These are phyloP conservation scores for Perccottus glenii DNA, from an alignment of 2,113 vertebrate species.

Conservation along the genomic window DNA sequence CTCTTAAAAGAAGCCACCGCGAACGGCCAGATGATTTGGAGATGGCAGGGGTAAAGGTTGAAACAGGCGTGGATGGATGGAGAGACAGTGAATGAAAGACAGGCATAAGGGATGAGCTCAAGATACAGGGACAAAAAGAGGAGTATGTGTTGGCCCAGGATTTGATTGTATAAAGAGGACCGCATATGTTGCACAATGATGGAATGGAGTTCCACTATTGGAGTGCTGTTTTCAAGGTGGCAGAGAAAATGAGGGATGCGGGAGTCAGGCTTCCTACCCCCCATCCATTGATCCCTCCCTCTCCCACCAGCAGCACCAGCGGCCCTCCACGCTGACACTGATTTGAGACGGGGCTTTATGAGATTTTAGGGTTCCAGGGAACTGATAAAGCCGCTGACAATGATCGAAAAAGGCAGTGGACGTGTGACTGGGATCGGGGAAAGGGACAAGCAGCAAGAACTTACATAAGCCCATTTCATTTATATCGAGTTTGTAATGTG, in stretches of 20 bases:
- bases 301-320: slow-evolving; percentile 15
- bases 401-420: slow-evolving; percentile 53
- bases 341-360: slow-evolving; percentile 47
- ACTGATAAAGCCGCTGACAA: slow-evolving; percentile 53
- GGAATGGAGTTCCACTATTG: slow-evolving; percentile 54
- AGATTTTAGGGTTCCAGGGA: slow-evolving; percentile 46
- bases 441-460: slow-evolving; percentile 54
- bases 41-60: slow-evolving; percentile 59
- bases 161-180: slow-evolving; percentile 44
- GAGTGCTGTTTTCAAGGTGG: slow-evolving; percentile 77
- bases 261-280: slow-evolving; percentile 33
- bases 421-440: slow-evolving; percentile 31
- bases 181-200: slow-evolving; percentile 63
- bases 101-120: slow-evolving; percentile 23
- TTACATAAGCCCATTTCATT: slow-evolving; percentile 79
- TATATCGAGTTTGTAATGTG: slow-evolving; percentile 59
- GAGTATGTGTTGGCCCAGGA: slow-evolving; percentile 28
- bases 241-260: slow-evolving; percentile 65
- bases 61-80: slow-evolving; percentile 37
- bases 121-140: slow-evolving; percentile 58
- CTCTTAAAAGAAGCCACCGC: slow-evolving; percentile 57
- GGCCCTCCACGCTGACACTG: slow-evolving; percentile 15
- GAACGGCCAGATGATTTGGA: slow-evolving; percentile 58
- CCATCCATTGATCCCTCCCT: background rate
- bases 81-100: slow-evolving; percentile 52